Evolutionary conservation across 1,140 invertebrate species (phyloP), one percentile per base, ranked within the genome.

Genomic region (Anadara kagoshimensis): DNA sequence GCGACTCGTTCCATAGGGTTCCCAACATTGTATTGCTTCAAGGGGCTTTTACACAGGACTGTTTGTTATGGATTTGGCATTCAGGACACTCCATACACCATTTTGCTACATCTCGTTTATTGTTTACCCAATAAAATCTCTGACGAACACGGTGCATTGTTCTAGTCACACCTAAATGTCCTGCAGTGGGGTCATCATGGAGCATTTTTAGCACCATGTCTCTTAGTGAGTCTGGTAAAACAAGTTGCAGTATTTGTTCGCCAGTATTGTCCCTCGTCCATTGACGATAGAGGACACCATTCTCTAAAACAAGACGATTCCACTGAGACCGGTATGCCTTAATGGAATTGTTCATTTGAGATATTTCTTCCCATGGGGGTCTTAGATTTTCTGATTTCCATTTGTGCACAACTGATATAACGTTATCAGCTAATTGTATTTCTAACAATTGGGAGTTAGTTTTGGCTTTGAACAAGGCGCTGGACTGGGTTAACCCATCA

Each of bases 311-410:
- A 16, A 76, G 20, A 4, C 69, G 65, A 65, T 76, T 65, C 7
- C 57, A 49, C 8, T 65, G 36, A 26, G 66, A 57, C 75, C 75
- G 73, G 24, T 73, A 69, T 45, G 64, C 67, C 41, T 73, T 77
- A 18, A 73, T 7, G 7, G 51, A 54, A 43, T 29, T 45, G 10
- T n/a, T 56, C 0, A 20, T 18, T 24, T 44, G 22, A 16, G 59
- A 53, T 14, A 77, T 49, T 44, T 73, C 65, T 10, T 29, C 16
- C 75, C 65, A 77, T 8, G 45, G 22, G 0, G 69, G 75, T 41
- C n/a, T 69, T 26, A 20, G 18, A 47, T 57, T 44, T 26, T 47
- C 5, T 11, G 47, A 16, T 36, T 59, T 59, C 67, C 67, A 69
- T 36, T 69, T 24, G 18, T 20, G 36, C n/a, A n/a, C n/a, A n/a